phyloP scores from a whole-genome alignment of 1,140 invertebrate species.

The Lineus longissimus region DNA sequence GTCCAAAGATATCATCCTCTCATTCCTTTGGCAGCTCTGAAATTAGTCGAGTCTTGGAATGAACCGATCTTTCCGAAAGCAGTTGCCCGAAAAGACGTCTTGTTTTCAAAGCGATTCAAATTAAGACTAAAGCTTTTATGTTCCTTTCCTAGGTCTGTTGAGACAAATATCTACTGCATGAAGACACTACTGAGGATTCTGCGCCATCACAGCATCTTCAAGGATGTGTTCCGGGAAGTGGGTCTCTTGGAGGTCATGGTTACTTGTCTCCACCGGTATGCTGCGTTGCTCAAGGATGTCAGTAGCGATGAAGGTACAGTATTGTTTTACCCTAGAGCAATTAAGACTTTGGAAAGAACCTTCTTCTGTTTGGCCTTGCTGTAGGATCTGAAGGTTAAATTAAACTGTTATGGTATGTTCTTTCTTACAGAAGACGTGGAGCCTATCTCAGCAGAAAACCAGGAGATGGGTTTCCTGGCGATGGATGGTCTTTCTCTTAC shows the following conservation, averaged over 20 bases:
- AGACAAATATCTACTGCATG: slow-evolving; percentile 82
- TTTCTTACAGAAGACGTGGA: no score
- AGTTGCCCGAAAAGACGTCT: no score
- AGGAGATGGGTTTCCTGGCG: slow-evolving; percentile 73
- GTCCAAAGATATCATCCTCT: background rate
- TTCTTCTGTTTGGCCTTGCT: no score
- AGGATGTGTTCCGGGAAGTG: slow-evolving; percentile 97
- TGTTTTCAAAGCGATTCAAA: no score
- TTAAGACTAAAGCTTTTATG: no score
- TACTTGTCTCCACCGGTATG: slow-evolving; percentile 84
- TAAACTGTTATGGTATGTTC: no score
- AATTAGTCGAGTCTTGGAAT: no score
- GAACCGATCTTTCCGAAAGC: no score
- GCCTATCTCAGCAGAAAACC: slow-evolving; percentile 26
- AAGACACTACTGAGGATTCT: slow-evolving; percentile 84
- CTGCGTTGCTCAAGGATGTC: slow-evolving; percentile 71
- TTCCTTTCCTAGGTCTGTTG: slow-evolving; percentile 42
- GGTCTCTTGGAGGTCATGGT: slow-evolving; percentile 96
- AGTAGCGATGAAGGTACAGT: slow-evolving; percentile 47
- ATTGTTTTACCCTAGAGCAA: no score
- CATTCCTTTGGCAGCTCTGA: no score
- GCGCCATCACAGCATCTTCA: slow-evolving; percentile 82
- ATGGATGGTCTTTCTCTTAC: slow-evolving; percentile 83
- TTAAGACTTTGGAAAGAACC: no score
- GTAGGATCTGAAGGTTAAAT: no score